Base-by-base conservation (phyloP, 37 sponge, comb jelly and placozoan species). In the Haliclona indistincta region DNA sequence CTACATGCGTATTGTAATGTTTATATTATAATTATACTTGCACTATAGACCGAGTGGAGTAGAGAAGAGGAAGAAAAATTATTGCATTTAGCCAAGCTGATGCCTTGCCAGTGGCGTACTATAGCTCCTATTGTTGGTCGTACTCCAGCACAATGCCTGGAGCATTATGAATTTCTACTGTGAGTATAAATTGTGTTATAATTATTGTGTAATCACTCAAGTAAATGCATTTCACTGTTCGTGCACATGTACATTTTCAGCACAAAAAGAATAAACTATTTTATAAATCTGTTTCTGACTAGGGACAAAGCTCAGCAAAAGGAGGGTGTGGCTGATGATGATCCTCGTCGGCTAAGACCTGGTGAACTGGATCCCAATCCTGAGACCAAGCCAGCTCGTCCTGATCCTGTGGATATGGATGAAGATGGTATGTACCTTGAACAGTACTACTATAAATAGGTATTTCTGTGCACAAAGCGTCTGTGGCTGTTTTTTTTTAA, bases 321-420 rank as follows among this genome's bases (percentile, higher is more conserved):
- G 66, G 96, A 98, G 41, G 97, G 97, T 8, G 99, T 93, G 15
- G 85, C 65, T 25, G 77, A 52, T 5, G 95, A 94, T 40, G 99
- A 95, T 64, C 91, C 94, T 44, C 68, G 93, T 33, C 80, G 88
- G 66, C 83, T 98, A 26, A 55, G 99, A 3, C 93, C 99, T 17
- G 96, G 99, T 23, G 99, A 98, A 76, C 89, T 98, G n/a, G 96
- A 95, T 58, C 93, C 96, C 0, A 82, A 77, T 41, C 98, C 98
- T 19, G 98, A 97, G 86, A 90, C 86, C 23, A 95, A 95, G 56
- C 96, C 99, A 34, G 99, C 96, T 19, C 68, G 96, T 30, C 99
- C 99, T 35, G 99, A 98, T 56, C 99, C 99, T 22, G 92, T 90
- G 23, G 99, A 98, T 74, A 98, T 98, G 99, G 99, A 98, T 62